phyloP scores from a whole-genome alignment of 1,140 invertebrate species.

The Trinorchestia longiramus region DNA sequence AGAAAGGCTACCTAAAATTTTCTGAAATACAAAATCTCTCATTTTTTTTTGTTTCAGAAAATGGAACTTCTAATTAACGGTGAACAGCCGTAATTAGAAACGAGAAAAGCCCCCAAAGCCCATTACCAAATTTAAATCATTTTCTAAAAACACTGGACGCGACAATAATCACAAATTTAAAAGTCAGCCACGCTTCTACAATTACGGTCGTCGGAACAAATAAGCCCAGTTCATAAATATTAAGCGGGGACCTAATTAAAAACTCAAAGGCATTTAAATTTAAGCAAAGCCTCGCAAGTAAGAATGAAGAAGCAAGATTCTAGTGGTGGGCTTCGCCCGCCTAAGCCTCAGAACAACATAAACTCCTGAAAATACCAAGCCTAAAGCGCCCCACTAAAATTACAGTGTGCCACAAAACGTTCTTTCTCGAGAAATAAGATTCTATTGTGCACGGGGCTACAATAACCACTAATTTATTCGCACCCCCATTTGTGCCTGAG shows the following conservation, averaged over 20 bases:
- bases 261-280: background rate
- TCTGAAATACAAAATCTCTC: background rate
- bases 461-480: constrained; percentile 27
- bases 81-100: background rate
- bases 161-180: constrained; percentile 26
- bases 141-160: background rate
- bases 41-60: background rate
- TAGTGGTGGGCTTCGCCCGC: background rate
- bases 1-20: background rate
- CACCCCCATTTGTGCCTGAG: constrained; percentile 12
- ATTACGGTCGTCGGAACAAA: constrained; percentile 5
- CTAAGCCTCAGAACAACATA: constrained; percentile 21
- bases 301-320: constrained; percentile 21
- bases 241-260: constrained; percentile 23
- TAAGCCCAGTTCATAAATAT: constrained; percentile 45
- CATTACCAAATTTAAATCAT: background rate
- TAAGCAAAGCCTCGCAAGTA: background rate
- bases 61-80: background rate
- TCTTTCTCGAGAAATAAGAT: constrained; percentile 22
- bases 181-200: background rate
- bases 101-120: background rate
- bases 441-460: constrained; percentile 34
- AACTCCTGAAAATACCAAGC: constrained; percentile 14
- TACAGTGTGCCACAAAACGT: background rate
- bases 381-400: constrained; percentile 16